Base-by-base conservation (phyloP, 2,888 invertebrate genomes). In the Xanthorhoe designata region DNA sequence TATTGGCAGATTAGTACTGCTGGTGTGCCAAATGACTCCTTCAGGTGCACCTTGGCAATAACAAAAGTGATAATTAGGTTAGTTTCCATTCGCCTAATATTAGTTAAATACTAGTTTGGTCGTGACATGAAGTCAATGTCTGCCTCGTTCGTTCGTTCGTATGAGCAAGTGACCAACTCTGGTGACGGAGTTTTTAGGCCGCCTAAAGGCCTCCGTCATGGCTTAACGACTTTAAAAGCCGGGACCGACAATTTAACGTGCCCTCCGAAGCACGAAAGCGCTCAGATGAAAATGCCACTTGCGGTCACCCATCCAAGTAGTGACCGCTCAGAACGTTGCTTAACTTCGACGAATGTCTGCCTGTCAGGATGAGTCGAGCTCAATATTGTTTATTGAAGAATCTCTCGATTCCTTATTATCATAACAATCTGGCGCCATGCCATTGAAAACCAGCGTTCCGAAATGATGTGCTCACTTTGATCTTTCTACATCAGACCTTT, bases 1-100 rank as follows among this genome's bases (percentile, higher is more conserved):
- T 52, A 57, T 58, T 64, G 64, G 64, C 64, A 64, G 49, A 24
- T n/a, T 24, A 52, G 47, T 5, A 51, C 18, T 29, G 38, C 38
- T 38, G 53, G 15, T 13, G 47, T 54, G 64, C 64, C 64, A 64
- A 58, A 58, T 53, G 18, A 58, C 19, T 53, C 45, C 18, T 51
- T 42, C 38, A 24, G 24, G 53, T 51, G 42, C 62, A 56, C 62
- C 56, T 62, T 62, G 56, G 56, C 51, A 51, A 15, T 38, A 54
- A 29, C 10, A 50, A 15, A 35, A 49, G 61, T 42, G 38, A 42
- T 29, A 32, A 53, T 45, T 29, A 57, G 57, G 45, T 32, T 24
- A 56, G 9, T 50, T 45, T 38, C 24, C 19, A 52, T 59, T 17
- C 17, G 52, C 52, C 29, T 24, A 58, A 35, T 59, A 51, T 9